phyloP scores from a whole-genome alignment of 2,888 invertebrate genomes.

The Tachina lurida region DNA sequence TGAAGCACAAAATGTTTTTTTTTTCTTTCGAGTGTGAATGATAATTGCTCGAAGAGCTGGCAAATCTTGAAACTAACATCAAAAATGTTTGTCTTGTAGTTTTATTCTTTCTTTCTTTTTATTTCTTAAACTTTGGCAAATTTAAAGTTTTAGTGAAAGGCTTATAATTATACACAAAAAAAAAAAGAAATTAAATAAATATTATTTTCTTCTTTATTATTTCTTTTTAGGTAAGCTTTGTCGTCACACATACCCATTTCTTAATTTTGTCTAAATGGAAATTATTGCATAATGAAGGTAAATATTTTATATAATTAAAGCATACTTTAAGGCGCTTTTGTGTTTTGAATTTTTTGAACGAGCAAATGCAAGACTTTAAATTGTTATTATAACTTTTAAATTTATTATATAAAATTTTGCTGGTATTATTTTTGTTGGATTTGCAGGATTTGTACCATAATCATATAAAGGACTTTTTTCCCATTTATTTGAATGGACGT shows the following conservation, averaged over 20 bases:
- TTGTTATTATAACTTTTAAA: not conserved
- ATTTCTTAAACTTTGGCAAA: not conserved
- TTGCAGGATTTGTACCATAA: not conserved
- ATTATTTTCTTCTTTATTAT: not conserved
- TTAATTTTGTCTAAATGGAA: too few species aligned
- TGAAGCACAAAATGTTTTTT: not conserved
- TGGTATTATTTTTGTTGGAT: not conserved
- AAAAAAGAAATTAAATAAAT: conserved; percentile 10
- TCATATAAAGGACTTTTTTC: not conserved
- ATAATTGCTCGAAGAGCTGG: conserved; percentile 15
- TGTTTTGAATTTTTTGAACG: not conserved
- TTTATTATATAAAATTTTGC: not conserved
- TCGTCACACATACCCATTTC: too few species aligned
- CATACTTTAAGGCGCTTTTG: conserved; percentile 29
- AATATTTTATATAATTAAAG: conserved; percentile 34
- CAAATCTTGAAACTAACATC: conserved; percentile 11
- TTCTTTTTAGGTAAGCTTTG: conserved; percentile 53
- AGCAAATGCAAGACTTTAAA: not conserved
- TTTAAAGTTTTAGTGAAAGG: not conserved
- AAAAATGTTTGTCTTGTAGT: conserved; percentile 14
- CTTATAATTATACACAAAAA: not conserved
- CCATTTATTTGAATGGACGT: conserved; percentile 1
- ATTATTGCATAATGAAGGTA: conserved; percentile 14
- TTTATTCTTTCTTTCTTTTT: not conserved
- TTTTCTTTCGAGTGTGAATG: not conserved